Percentiles rank a stretch among this genome's conserved stretches.
These are phyloP conservation scores for Spea bombifrons DNA, from an alignment of 2,113 vertebrate species.

Conservation along the genomic window DNA sequence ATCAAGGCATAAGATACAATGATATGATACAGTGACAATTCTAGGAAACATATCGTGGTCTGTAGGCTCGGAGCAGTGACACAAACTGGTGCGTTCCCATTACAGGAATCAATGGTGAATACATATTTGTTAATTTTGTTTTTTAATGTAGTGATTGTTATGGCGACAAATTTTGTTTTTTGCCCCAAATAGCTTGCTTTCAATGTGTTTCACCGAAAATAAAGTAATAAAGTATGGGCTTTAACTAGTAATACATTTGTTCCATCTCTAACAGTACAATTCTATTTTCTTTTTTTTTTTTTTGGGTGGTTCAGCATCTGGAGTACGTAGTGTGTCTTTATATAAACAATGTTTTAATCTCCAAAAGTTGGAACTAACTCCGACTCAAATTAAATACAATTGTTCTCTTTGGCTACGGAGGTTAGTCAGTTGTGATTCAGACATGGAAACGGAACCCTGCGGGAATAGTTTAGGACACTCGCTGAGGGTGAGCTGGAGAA, in stretches of 20 bases:
- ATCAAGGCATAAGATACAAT: background rate
- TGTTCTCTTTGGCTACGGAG: constrained; percentile 27
- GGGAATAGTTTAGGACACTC: background rate
- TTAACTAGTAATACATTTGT: too few species aligned
- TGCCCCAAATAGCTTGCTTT: background rate
- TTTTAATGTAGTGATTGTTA: too few species aligned
- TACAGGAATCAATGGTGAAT: too few species aligned
- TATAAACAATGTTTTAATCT: constrained; percentile 36
- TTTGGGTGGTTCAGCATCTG: constrained; percentile 21
- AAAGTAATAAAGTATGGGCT: too few species aligned
- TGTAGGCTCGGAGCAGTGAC: background rate
- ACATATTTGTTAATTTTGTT: too few species aligned
- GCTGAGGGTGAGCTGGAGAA: constrained; percentile 13
- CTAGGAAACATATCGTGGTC: background rate
- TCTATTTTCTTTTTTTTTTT: background rate
- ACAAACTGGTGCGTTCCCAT: too few species aligned
- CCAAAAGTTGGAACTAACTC: constrained; percentile 12
- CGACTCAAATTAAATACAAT: constrained; percentile 32
- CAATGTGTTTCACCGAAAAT: background rate
- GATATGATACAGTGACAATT: background rate
- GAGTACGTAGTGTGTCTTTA: background rate
- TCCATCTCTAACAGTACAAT: background rate
- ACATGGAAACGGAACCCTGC: background rate
- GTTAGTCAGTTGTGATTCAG: background rate
- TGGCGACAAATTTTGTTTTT: too few species aligned